Base-by-base conservation (phyloP, 2,113 vertebrate species). In the Taxidea taxus region DNA sequence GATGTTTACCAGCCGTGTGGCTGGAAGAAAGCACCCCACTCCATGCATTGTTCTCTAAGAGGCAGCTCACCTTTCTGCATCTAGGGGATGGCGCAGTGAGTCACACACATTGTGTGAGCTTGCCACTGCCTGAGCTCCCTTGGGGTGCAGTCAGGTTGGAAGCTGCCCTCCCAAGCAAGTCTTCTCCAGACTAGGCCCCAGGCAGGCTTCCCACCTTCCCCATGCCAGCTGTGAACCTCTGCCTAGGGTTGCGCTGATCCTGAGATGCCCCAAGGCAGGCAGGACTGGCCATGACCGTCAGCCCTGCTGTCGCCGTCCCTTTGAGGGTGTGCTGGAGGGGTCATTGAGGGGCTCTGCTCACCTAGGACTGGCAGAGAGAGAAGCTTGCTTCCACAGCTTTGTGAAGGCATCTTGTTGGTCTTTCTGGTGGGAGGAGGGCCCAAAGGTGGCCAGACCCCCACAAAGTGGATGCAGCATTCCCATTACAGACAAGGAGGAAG, bases 241-340 rank as follows among this genome's bases (percentile, higher is more conserved):
- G n/a, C 20, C 7, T 21, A 23, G 54, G 39, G 42, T 10, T 8
- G 7, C 3, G 6, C n/a, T 20, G 47, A 29, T 23, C n/a, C 64
- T 11, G 60, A 68, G 60, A 7, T 29, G 56, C 47, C 7, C 2
- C 72, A 37, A 25, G 20, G 88, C 25, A 39, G 54, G 54, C 37
- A 8, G 77, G 68, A 34, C 56, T 16, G 37, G 49, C 25, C 20
- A 0, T 1, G 60, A 34, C 51, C 0, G 0, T 2, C 16, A 27
- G 49, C 49, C 25, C 0, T 39, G 23, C 4, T 7, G 5, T 7
- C 49, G 4, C 68, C 4, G 4, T 77, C 74, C 15, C 23, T 11
- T 20, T 8, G 44, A 4, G 42, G 58, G 11, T 2, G 4, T 18
- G 20, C 86, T 7, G 86, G 75, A 16, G 54, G 23, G 27, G 42